Conservation (phyloP, 2,888 invertebrate species). For the Pammene fasciana region DNA sequence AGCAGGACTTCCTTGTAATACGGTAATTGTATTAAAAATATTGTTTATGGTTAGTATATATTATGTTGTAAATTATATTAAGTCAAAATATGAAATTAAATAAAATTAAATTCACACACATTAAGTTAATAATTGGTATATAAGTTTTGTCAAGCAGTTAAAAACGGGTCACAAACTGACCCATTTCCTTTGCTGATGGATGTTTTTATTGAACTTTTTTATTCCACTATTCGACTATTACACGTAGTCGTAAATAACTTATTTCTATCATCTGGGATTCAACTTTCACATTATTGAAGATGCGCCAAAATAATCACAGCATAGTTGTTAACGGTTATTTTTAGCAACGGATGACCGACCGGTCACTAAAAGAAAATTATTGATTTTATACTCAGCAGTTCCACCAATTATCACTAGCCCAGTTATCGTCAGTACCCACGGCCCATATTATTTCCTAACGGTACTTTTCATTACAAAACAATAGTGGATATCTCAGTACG, state of each 20-base stretch:
- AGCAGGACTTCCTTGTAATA: conserved; percentile 25
- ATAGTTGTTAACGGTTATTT: conserved; percentile 14
- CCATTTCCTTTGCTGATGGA: too few species aligned
- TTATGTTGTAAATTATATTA: background rate
- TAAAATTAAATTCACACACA: too few species aligned
- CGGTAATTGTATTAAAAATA: conserved; percentile 11
- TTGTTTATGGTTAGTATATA: background rate
- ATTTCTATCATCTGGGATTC: background rate
- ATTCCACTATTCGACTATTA: too few species aligned
- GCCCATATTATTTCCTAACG: conserved; percentile 38
- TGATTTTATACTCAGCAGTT: conserved; percentile 34
- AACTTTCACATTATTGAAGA: background rate
- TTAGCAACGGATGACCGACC: conserved; percentile 16
- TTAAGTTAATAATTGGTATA: too few species aligned
- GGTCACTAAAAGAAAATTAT: conserved; percentile 32
- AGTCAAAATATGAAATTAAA: background rate
- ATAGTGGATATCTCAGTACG: conserved; percentile 34
- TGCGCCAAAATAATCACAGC: background rate
- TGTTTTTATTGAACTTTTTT: too few species aligned
- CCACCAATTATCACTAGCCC: conserved; percentile 31
- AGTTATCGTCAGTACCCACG: conserved; percentile 39
- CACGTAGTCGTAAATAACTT: too few species aligned
- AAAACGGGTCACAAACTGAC: too few species aligned
- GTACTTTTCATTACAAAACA: conserved; percentile 39
- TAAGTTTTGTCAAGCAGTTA: too few species aligned